phyloP scores from a whole-genome alignment of 92 coral and sea anemone species.

The Porites lobata region DNA sequence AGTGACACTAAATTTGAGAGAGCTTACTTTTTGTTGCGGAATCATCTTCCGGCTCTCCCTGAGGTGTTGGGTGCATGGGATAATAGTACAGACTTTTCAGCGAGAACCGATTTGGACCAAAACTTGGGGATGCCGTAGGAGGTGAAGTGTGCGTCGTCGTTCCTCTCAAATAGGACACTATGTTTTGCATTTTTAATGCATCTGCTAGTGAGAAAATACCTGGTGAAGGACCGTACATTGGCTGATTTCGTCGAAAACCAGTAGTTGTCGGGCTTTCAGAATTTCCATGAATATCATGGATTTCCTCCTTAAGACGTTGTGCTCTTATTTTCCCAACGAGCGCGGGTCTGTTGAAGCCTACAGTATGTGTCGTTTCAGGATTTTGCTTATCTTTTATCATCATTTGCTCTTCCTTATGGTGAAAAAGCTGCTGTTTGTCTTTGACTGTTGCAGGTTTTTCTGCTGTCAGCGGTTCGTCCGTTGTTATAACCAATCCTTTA shows the following conservation, averaged over 20 bases:
- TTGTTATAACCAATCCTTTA: background rate
- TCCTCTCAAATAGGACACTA: conserved; percentile 42
- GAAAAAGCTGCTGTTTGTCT: background rate
- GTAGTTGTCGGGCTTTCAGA: conserved; percentile 4
- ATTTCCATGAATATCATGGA: background rate
- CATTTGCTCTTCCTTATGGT: conserved; percentile 6
- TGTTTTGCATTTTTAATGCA: conserved; percentile 11
- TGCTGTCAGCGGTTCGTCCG: background rate
- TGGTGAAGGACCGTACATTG: conserved; percentile 1
- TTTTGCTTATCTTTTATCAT: background rate
- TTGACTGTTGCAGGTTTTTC: background rate
- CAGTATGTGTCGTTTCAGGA: background rate
- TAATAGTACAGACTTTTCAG: conserved; percentile 45
- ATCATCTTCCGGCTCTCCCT: conserved; percentile 12
- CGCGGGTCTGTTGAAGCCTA: background rate
- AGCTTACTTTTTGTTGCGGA: conserved; percentile 20
- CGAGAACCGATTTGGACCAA: conserved; percentile 2
- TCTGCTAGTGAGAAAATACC: conserved; percentile 20
- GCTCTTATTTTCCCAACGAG: background rate
- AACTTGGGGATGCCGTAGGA: conserved; percentile 25
- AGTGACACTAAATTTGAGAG: background rate
- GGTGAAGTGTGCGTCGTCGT: background rate
- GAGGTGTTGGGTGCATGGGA: conserved; percentile 50
- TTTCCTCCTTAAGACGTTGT: background rate
- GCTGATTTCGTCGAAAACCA: conserved; percentile 23